Percentiles rank a stretch among this genome's conserved stretches.
Conservation (phyloP, 2,888 invertebrate species). For the Leucoma salicis region DNA sequence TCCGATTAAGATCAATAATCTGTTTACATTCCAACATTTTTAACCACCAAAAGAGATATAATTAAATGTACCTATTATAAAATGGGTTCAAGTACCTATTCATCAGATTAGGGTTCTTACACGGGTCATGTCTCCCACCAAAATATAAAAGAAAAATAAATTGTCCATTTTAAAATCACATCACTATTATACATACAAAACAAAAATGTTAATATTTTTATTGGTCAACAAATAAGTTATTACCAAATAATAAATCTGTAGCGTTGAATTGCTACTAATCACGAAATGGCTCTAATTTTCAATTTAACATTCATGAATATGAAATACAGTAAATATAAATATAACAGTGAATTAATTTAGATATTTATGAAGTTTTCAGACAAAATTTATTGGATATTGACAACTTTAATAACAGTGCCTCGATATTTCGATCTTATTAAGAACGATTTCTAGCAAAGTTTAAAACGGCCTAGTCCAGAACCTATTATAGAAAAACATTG, state of each 20-base stretch:
- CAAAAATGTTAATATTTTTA: background rate
- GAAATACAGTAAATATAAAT: background rate
- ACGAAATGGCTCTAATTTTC: background rate
- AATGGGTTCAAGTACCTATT: background rate
- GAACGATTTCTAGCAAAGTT: too few species aligned
- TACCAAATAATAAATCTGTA: conserved; percentile 3
- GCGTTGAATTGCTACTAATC: background rate
- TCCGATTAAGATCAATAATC: conserved; percentile 22
- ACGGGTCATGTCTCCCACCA: conserved; percentile 31
- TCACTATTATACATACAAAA: background rate
- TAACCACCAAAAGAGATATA: conserved; percentile 39
- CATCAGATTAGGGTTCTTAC: background rate
- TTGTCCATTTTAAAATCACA: conserved; percentile 8
- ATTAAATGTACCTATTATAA: conserved; percentile 13
- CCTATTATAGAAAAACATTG: too few species aligned
- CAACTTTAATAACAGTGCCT: background rate
- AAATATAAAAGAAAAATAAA: conserved; percentile 16
- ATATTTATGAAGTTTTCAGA: background rate
- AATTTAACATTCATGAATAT: background rate
- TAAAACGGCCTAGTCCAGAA: too few species aligned
- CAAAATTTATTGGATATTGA: background rate
- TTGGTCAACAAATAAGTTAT: conserved; percentile 16
- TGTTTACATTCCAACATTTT: conserved; percentile 34
- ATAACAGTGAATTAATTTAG: background rate
- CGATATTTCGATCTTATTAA: background rate